phyloP scores from a whole-genome alignment of 1,140 invertebrate genomes.

The Macrotrachela quadricornifera region DNA sequence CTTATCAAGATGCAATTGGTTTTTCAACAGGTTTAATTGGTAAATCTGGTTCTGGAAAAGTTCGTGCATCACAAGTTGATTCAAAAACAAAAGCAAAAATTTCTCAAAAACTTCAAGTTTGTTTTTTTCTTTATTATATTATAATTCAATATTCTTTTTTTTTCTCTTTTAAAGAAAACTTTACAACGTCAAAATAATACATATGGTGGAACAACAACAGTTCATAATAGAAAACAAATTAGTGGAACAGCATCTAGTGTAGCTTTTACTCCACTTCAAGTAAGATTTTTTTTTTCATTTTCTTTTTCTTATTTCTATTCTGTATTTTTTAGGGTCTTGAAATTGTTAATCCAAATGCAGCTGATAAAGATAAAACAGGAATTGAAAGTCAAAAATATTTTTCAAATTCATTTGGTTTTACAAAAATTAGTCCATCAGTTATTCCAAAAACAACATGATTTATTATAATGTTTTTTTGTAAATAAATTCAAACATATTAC shows the following conservation, averaged over 20 bases:
- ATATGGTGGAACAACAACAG: slow-evolving; percentile 80
- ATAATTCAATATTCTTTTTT: no score
- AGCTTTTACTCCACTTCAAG: slow-evolving; percentile 72
- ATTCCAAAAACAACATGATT: neutral
- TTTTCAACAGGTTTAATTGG: slow-evolving; percentile 85
- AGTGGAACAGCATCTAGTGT: slow-evolving; percentile 90
- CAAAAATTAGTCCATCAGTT: slow-evolving; percentile 41
- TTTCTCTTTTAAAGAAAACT: no score
- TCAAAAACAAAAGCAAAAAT: slow-evolving; percentile 87
- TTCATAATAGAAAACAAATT: slow-evolving; percentile 57
- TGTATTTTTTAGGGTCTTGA: slow-evolving; percentile 53
- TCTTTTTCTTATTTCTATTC: no score
- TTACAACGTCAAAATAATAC: slow-evolving; percentile 56
- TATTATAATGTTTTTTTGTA: no score
- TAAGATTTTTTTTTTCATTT: no score
- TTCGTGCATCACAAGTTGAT: slow-evolving; percentile 75
- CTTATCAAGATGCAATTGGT: slow-evolving; percentile 94
- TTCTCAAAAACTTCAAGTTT: slow-evolving; percentile 67
- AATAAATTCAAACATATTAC: no score
- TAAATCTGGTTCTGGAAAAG: slow-evolving; percentile 68
- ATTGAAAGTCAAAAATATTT: slow-evolving; percentile 83
- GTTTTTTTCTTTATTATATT: neutral
- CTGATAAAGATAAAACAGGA: slow-evolving; percentile 55
- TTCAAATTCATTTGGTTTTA: slow-evolving; percentile 69
- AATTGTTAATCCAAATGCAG: slow-evolving; percentile 57